phyloP scores from a whole-genome alignment of 2,113 vertebrate genomes.

The Lycaon pictus region DNA sequence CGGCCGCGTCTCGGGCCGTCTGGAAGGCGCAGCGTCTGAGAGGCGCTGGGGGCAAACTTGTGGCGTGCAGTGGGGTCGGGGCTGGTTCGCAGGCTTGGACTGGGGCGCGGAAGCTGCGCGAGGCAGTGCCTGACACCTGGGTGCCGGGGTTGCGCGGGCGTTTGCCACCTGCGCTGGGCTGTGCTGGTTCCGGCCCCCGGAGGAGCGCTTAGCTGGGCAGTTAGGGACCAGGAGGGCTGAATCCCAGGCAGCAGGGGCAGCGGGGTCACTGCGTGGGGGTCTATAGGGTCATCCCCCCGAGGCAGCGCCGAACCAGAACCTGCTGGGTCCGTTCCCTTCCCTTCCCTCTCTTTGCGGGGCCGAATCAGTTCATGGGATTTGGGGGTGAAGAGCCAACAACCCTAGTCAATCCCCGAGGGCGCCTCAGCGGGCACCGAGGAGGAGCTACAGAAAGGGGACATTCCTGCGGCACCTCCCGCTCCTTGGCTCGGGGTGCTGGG shows the following conservation, averaged over 20 bases:
- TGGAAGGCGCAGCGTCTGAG: not conserved
- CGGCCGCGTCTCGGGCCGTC: not conserved
- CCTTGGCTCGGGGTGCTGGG: not conserved
- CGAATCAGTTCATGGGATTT: not conserved
- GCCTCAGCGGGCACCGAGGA: accelerated
- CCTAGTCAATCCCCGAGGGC: not conserved
- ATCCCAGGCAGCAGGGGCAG: not conserved
- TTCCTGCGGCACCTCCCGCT: not conserved
- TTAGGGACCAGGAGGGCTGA: not conserved
- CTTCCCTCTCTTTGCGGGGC: not conserved
- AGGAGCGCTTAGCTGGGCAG: not conserved
- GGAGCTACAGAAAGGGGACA: not conserved
- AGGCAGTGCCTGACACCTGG: not conserved
- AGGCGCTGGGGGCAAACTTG: too few relatives aligned
- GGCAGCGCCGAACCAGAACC: not conserved
- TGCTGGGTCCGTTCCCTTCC: not conserved
- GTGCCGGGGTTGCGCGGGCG: not conserved
- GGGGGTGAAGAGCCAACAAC: not conserved
- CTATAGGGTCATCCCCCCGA: not conserved
- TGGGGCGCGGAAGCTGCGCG: not conserved
- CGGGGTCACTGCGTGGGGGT: not conserved
- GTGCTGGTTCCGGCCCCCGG: not conserved
- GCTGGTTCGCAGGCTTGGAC: not conserved
- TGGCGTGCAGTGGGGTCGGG: not conserved
- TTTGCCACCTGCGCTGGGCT: conserved; percentile 60